Evolutionary conservation across 1,140 invertebrate species (phyloP).

Genomic region (Pachyrhynchus sulphureomaculatus): DNA sequence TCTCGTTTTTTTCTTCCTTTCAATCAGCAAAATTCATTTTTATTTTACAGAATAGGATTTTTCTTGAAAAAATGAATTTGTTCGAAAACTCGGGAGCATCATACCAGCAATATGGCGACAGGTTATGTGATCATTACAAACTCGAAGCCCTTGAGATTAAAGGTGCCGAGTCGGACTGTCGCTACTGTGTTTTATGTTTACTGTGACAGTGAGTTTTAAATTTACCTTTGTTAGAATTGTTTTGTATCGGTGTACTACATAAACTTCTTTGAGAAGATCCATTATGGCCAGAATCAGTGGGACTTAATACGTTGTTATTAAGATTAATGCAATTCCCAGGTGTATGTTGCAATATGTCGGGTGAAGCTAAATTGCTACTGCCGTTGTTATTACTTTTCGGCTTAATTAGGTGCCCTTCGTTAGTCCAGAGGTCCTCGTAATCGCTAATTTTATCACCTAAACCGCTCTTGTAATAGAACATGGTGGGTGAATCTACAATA

Average conservation of each 20-base stretch:
- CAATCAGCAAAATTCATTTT: too few species aligned
- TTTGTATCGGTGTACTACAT: slow-evolving; percentile 41
- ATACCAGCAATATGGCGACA: too few species aligned
- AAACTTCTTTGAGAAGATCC: slow-evolving; percentile 38
- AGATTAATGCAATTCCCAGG: slow-evolving; percentile 53
- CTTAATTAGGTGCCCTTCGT: slow-evolving; percentile 58
- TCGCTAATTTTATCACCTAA: slow-evolving; percentile 90
- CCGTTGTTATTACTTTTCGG: slow-evolving; percentile 28
- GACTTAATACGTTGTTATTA: slow-evolving; percentile 59
- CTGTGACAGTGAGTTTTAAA: too few species aligned
- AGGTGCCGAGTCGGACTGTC: too few species aligned
- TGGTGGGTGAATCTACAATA: slow-evolving; percentile 76
- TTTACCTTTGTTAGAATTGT: slow-evolving; percentile 29
- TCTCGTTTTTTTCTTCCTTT: too few species aligned
- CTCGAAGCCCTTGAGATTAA: too few species aligned
- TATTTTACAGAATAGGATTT: too few species aligned
- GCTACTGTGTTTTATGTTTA: too few species aligned
- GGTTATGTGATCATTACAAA: too few species aligned
- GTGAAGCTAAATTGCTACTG: slow-evolving; percentile 40
- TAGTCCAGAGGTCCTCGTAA: slow-evolving; percentile 92
- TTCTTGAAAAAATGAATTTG: too few species aligned
- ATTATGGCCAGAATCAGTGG: slow-evolving; percentile 48
- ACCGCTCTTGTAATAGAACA: slow-evolving; percentile 78
- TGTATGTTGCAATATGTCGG: slow-evolving; percentile 46
- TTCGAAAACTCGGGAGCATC: too few species aligned